Evolutionary conservation across 2,797 vertebrate genomes (phyloP), one percentile per base, ranked within the genome.

Genomic region (Hypotaenidia okinawae): DNA sequence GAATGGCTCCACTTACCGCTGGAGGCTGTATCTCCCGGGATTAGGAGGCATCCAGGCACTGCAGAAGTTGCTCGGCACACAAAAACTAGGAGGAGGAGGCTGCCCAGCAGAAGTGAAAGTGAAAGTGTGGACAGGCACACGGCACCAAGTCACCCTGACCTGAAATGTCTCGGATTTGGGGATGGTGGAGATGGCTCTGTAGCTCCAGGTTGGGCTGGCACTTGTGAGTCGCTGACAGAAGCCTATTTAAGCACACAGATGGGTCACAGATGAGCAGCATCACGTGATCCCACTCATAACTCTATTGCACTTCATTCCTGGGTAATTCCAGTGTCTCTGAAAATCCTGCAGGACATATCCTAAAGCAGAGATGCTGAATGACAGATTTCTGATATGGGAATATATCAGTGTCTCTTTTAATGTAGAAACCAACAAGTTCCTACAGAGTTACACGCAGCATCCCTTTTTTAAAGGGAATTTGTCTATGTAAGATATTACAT

Each of bases 131-230:
- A 7, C 2, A 0, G 67, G 28, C 6, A 28, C 6, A 52, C 25
- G 8, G 1, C 54, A 2, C 15, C 6, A 0, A 8, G 0, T 8
- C 16, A 11, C 8, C 54, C 51, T 0, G 14, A 6, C 2, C 11
- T 4, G 11, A 9, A 28, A 7, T 1, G 5, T 3, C 11, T 8
- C 32, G 0, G 33, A 10, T 39, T 19, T 22, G 30, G 43, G 7
- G 4, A 25, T 16, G 5, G 5, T 8, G 27, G 28, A 24, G 7
- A 11, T 3, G 1, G 8, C 21, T 41, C 41, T 21, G 5, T 10
- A 28, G 4, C n/a, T 21, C 27, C 6, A 12, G 27, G 5, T 0
- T 14, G 4, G 23, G 37, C 69, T 41, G 37, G 22, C 13, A 1
- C 8, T 24, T 18, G 6, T 6, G 9, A 2, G 7, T 16, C 33